Conservation (phyloP, 2,797 vertebrate species). For the Podarcis siculus region DNA sequence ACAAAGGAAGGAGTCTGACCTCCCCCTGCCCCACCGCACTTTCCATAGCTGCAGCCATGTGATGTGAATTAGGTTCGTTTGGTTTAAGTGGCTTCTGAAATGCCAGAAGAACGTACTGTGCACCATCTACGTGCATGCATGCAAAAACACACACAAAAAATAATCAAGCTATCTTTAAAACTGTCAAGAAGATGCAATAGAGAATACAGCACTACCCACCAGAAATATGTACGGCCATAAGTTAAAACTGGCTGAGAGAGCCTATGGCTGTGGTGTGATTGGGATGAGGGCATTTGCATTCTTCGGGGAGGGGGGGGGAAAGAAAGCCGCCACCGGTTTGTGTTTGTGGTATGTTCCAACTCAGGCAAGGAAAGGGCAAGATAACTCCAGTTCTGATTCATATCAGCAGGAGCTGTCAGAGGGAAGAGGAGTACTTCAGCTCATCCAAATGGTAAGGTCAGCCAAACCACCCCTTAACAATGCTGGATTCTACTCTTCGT, state of each 20-base stretch:
- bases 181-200: neutral
- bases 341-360: neutral
- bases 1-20: neutral
- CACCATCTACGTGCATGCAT: neutral
- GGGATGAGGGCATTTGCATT: constrained; percentile 23
- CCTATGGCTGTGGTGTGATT: neutral
- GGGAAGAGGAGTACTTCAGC: constrained; percentile 40
- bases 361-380: constrained; percentile 41
- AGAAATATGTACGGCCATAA: constrained; percentile 3
- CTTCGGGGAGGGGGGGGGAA: constrained; percentile 4
- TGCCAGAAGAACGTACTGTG: neutral
- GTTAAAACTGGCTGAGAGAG: neutral
- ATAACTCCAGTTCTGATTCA: constrained; percentile 35
- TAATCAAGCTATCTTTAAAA: neutral
- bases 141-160: neutral
- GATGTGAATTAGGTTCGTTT: constrained; percentile 24
- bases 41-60: neutral
- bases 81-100: neutral
- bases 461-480: constrained; percentile 22
- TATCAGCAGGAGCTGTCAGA: constrained; percentile 44
- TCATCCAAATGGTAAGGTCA: constrained; percentile 51
- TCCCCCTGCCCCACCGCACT: neutral
- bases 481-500: constrained; percentile 35
- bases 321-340: constrained; percentile 5
- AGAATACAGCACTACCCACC: neutral